Percentiles rank a stretch among this genome's conserved stretches.
These are phyloP conservation scores for Eulemur coronatus DNA, from an alignment of 2,797 vertebrate genomes.

Conservation along the genomic window DNA sequence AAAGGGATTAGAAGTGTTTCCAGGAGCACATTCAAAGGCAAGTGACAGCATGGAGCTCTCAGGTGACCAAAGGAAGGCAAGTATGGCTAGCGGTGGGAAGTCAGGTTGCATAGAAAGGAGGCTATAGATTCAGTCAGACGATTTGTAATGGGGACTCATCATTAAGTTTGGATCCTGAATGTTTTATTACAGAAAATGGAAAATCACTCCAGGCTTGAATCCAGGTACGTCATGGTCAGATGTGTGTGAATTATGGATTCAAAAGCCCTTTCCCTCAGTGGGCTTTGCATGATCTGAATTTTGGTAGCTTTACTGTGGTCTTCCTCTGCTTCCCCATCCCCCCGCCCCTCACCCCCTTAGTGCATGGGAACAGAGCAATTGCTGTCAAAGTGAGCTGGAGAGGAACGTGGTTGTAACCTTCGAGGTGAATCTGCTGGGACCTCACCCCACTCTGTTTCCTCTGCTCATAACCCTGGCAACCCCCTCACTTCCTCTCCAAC, in stretches of 20 bases:
- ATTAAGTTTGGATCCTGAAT: neutral
- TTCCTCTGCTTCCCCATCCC: neutral
- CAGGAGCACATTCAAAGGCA: neutral
- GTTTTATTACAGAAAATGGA: neutral
- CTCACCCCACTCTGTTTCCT: neutral
- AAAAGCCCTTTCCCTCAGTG: neutral
- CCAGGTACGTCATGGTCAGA: neutral
- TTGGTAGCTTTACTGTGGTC: neutral
- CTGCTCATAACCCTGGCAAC: neutral
- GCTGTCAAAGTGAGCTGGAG: neutral
- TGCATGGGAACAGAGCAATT: neutral
- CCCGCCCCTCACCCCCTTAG: neutral
- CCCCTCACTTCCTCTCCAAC: neutral
- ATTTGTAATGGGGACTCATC: neutral
- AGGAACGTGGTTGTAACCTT: neutral
- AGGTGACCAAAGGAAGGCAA: neutral
- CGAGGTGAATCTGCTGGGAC: neutral
- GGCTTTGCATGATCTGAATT: neutral
- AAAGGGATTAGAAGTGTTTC: neutral
- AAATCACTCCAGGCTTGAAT: neutral
- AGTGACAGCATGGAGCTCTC: neutral
- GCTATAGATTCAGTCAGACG: neutral
- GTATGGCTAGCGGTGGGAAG: neutral
- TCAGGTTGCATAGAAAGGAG: neutral
- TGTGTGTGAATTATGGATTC: neutral